These are phyloP conservation scores for Horisme vitalbata DNA, from an alignment of 2,888 invertebrate species.

Conservation along the genomic window DNA sequence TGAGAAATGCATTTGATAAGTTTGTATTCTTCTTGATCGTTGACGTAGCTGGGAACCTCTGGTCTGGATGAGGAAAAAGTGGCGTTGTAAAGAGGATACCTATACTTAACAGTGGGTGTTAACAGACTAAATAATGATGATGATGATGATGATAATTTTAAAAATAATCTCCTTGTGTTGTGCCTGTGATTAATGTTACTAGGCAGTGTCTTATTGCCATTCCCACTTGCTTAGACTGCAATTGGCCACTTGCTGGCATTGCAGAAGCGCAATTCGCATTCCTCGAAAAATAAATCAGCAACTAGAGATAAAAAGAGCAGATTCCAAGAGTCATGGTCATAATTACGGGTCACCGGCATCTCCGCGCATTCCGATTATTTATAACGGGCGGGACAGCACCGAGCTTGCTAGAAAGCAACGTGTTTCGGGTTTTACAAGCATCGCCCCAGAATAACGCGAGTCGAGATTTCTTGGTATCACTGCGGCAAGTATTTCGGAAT, in stretches of 20 bases:
- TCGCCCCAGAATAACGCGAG: conserved; percentile 76
- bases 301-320: conserved; percentile 25
- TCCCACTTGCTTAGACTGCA: conserved; percentile 15
- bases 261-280: conserved; percentile 19
- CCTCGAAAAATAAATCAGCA: conserved; percentile 25
- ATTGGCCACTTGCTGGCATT: conserved; percentile 24
- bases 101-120: too few species aligned
- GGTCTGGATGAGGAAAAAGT: too few species aligned
- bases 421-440: conserved; percentile 73
- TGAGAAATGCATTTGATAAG: too few species aligned
- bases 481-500: conserved; percentile 75
- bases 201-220: conserved; percentile 3
- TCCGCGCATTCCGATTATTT: conserved; percentile 72
- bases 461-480: conserved; percentile 73
- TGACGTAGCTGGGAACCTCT: too few species aligned
- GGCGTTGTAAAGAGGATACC: too few species aligned
- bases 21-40: too few species aligned
- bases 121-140: too few species aligned
- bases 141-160: too few species aligned
- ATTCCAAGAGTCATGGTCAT: conserved; percentile 45
- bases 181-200: neutral
- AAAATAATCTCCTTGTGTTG: too few species aligned
- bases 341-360: conserved; percentile 60
- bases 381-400: conserved; percentile 69
- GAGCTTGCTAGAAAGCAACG: conserved; percentile 70